These are phyloP conservation scores for Stenopsyche tienmushanensis DNA, from an alignment of 1,140 invertebrate species.

Conservation along the genomic window DNA sequence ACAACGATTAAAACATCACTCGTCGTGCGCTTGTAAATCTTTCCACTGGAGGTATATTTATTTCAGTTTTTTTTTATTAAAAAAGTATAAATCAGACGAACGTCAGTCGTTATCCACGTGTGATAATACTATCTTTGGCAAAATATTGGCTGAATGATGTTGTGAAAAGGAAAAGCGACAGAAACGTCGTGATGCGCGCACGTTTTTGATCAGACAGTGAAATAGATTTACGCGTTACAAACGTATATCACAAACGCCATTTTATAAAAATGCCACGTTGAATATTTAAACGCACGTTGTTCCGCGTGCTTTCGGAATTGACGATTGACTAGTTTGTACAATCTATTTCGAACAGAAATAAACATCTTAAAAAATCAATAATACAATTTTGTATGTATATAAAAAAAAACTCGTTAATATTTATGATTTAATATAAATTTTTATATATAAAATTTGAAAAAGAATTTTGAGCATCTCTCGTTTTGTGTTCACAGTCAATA, in stretches of 20 bases:
- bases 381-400: not conserved
- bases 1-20: no score
- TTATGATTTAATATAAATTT: not conserved
- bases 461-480: not conserved
- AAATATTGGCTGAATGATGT: constrained; percentile 37
- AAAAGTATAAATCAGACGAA: not conserved
- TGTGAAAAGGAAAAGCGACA: not conserved
- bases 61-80: no score
- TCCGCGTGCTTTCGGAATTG: not conserved
- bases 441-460: not conserved
- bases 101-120: not conserved
- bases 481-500: not conserved
- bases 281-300: not conserved
- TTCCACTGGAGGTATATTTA: not conserved
- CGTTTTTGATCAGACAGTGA: no score
- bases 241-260: not conserved
- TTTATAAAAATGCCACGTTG: not conserved
- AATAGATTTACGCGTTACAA: no score
- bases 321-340: constrained; percentile 6
- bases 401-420: not conserved
- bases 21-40: no score
- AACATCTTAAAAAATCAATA: not conserved
- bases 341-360: not conserved
- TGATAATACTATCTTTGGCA: constrained; percentile 40
- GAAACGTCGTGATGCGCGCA: not conserved